Conservation (phyloP, 2,797 vertebrate species). For the Gymnodraco acuticeps region DNA sequence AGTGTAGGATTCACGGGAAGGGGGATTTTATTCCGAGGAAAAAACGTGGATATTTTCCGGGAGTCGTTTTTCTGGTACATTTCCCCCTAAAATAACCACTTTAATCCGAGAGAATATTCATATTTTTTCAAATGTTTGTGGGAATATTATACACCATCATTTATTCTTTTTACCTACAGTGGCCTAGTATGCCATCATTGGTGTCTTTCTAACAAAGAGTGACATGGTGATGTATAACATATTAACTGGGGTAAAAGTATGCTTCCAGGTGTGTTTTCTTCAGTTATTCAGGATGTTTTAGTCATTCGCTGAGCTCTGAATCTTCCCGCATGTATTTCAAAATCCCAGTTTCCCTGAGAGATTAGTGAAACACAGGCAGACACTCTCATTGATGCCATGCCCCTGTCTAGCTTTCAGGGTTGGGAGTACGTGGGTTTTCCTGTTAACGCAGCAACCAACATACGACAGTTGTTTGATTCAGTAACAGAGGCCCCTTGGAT, state of each 20-base stretch:
- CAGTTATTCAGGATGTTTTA: background rate
- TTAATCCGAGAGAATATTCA: too few species aligned
- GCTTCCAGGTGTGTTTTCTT: background rate
- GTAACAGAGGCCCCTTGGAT: slow-evolving; percentile 43
- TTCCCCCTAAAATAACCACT: too few species aligned
- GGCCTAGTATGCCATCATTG: too few species aligned
- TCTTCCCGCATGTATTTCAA: background rate
- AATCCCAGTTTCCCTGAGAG: slow-evolving; percentile 12
- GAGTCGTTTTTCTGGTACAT: too few species aligned
- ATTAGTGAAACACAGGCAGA: slow-evolving; percentile 27
- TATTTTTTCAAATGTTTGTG: too few species aligned
- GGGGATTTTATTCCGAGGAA: too few species aligned
- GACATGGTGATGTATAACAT: background rate
- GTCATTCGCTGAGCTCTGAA: background rate
- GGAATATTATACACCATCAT: too few species aligned
- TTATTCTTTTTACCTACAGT: too few species aligned
- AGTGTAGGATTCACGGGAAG: too few species aligned
- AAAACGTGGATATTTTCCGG: too few species aligned
- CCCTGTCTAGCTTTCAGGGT: background rate
- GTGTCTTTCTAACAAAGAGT: background rate
- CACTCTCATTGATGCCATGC: background rate
- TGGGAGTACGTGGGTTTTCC: slow-evolving; percentile 14
- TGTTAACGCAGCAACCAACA: slow-evolving; percentile 33
- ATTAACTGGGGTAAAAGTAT: background rate
- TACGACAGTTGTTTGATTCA: slow-evolving; percentile 58